These are phyloP conservation scores for Procapra przewalskii DNA, from an alignment of 2,113 vertebrate genomes.

Conservation along the genomic window DNA sequence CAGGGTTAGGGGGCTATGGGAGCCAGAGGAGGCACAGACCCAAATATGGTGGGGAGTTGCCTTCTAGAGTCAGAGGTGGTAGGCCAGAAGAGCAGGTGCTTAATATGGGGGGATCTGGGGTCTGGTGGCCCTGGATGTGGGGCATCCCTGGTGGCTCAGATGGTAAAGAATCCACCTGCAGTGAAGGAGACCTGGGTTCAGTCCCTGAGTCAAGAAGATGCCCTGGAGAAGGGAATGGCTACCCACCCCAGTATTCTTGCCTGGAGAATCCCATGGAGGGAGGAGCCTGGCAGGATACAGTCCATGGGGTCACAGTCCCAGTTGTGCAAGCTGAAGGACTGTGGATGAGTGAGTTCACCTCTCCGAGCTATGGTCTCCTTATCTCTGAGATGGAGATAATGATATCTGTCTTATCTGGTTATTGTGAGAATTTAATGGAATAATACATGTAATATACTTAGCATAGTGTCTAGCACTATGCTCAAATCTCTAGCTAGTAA, in stretches of 20 bases:
- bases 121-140: neutral
- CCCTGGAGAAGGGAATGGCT: neutral
- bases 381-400: neutral
- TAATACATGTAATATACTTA: neutral
- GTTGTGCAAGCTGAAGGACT: neutral
- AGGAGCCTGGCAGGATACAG: neutral
- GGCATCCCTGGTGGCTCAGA: neutral
- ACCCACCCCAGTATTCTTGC: neutral
- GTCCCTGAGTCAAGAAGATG: neutral
- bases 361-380: neutral
- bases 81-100: neutral
- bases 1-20: neutral
- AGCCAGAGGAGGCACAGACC: neutral
- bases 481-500: neutral
- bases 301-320: neutral
- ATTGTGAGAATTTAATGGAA: neutral
- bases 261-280: neutral
- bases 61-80: neutral
- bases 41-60: too few relatives aligned
- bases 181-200: neutral
- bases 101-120: neutral
- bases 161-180: neutral
- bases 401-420: neutral
- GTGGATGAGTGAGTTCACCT: neutral
- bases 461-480: neutral